Conservation (phyloP, 2,888 invertebrate genomes). For the Mylabris sibirica region DNA sequence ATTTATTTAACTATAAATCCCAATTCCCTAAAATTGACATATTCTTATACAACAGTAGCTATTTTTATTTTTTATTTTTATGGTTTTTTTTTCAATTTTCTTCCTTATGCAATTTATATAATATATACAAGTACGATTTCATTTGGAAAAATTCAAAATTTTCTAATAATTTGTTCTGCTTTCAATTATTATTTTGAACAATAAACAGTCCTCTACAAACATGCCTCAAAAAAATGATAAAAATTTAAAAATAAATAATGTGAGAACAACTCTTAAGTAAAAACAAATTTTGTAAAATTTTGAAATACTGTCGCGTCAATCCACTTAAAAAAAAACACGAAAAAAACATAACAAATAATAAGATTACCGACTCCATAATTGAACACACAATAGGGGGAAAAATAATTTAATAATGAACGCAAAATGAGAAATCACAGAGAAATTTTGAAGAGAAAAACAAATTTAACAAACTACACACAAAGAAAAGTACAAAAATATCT, state of each 20-base stretch:
- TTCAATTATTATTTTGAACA: conserved; percentile 49
- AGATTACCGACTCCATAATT: conserved; percentile 32
- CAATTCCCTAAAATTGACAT: conserved; percentile 77
- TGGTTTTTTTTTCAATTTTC: not conserved
- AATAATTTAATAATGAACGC: not conserved
- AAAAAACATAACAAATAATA: conserved; percentile 16
- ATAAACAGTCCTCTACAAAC: conserved; percentile 58
- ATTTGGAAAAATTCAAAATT: conserved; percentile 31
- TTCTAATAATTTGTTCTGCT: conserved; percentile 12
- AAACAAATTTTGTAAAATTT: conserved; percentile 40
- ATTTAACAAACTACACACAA: conserved; percentile 9
- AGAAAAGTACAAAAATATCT: conserved; percentile 16
- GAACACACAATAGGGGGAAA: not conserved
- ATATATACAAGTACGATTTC: conserved; percentile 32
- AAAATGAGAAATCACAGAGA: conserved; percentile 29
- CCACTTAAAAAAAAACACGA: conserved; percentile 15
- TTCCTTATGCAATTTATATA: not conserved
- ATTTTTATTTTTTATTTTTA: conserved; percentile 31
- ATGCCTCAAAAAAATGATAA: conserved; percentile 45
- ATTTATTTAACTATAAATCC: conserved; percentile 65
- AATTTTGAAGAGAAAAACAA: conserved; percentile 24
- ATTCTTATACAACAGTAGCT: conserved; percentile 70
- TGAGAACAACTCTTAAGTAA: conserved; percentile 43
- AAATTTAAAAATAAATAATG: conserved; percentile 53
- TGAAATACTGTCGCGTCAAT: conserved; percentile 41